A percentile compares a stretch with the other conserved stretches of the same genome.
Evolutionary conservation across 2,888 invertebrate species (phyloP).

Genomic region (Nezara viridula): DNA sequence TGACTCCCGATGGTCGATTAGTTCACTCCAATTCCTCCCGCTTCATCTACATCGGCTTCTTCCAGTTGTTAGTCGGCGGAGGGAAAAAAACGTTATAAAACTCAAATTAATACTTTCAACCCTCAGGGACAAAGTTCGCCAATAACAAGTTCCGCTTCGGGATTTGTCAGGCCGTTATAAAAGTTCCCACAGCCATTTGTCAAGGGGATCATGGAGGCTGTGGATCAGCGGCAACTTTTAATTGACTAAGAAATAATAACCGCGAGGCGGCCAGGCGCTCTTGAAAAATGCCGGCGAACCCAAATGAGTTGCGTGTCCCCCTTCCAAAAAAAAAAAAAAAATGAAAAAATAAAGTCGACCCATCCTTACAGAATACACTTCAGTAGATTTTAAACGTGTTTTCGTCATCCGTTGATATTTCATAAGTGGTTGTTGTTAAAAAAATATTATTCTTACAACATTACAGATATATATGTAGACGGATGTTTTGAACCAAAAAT

Average conservation of each 20-base stretch:
- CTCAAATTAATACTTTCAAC: slow-evolving; percentile 37
- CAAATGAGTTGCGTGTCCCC: background rate
- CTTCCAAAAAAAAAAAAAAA: background rate
- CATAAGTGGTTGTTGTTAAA: too few relatives aligned
- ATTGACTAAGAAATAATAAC: slow-evolving; percentile 56
- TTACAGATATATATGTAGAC: too few relatives aligned
- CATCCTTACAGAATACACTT: too few relatives aligned
- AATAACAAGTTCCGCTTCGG: slow-evolving; percentile 46
- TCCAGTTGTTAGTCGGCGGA: background rate
- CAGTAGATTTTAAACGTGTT: too few relatives aligned
- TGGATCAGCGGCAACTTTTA: slow-evolving; percentile 49
- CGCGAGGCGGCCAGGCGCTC: background rate
- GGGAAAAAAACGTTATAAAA: background rate
- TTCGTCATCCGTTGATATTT: too few relatives aligned
- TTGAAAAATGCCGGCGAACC: background rate
- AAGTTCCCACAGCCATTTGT: slow-evolving; percentile 42
- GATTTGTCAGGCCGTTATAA: slow-evolving; percentile 49
- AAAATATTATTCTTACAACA: too few relatives aligned
- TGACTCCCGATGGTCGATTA: slow-evolving; percentile 41
- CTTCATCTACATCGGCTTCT: slow-evolving; percentile 14
- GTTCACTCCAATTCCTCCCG: slow-evolving; percentile 6
- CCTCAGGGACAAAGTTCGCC: slow-evolving; percentile 45
- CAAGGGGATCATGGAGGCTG: slow-evolving; percentile 49
- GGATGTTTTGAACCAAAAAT: too few relatives aligned
- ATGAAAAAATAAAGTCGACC: background rate